Base-by-base conservation (phyloP, 2,888 invertebrate genomes). In the Orthosia cruda region DNA sequence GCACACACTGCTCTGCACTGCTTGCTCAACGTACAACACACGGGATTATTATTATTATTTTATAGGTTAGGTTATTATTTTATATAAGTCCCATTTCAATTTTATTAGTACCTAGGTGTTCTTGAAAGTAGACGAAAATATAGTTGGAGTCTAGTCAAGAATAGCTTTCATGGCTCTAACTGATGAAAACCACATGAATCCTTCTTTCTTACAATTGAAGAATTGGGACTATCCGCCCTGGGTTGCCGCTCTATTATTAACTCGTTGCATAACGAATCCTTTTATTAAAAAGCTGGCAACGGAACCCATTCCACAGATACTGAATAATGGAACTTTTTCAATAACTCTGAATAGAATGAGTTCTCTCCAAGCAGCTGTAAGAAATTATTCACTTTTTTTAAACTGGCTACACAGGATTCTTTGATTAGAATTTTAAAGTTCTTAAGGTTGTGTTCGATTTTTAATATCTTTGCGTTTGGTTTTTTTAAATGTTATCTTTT, bases 261-360 rank as follows among this genome's bases (percentile, higher is more conserved):
- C 86, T 81, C 81, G 76, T 87, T 85, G 72, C 57, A 76, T 64
- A 84, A 87, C 74, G 86, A 86, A 86, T 85, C 82, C 81, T 80
- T 86, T 87, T 78, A 77, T 77, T 62, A 78, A 47, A 69, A 83
- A 87, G 40, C 75, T 76, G 59, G 74, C 73, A 74, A 81, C 71
- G 69, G 74, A 77, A 75, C 76, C 58, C 74, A 65, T 86, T 87
- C 81, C 81, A 83, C 83, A 87, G 82, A 87, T 85, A 86, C 83
- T 86, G 85, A 88, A 87, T 91, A 93, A 93, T 91, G 85, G 90
- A 93, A 92, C 92, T 92, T 93, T 94, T 93, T 93, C 94, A 95
- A 95, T 94, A 94, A 92, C 90, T 69, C 71, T 89, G 88, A 89
- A 90, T 91, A 86, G 88, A 92, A 85, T 71, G 88, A 89, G 84